Percentiles rank a stretch among this genome's conserved stretches.
phyloP scores from a whole-genome alignment of 2,888 invertebrate species.

The Ormyrus nitidulus region DNA sequence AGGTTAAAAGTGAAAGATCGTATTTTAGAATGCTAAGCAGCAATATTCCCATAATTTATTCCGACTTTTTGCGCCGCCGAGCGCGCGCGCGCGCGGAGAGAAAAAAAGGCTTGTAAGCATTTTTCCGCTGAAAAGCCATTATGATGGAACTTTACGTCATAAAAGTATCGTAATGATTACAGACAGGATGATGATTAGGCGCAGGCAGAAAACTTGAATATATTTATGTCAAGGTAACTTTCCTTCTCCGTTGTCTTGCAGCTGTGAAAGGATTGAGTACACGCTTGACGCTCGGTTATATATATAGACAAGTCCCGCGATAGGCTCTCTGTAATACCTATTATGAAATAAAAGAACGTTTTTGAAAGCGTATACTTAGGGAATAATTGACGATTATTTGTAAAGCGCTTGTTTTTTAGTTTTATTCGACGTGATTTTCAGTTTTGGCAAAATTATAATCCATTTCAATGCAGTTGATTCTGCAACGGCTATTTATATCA shows the following conservation, averaged over 20 bases:
- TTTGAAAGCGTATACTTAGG: no score
- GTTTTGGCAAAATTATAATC: no score
- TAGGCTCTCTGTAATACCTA: background rate
- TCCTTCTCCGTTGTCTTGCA: slow-evolving; percentile 46
- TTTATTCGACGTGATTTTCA: no score
- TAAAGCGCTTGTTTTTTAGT: no score
- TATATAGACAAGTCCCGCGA: slow-evolving; percentile 13
- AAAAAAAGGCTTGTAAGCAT: slow-evolving; percentile 5
- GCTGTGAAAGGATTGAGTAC: slow-evolving; percentile 51
- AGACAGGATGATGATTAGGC: slow-evolving; percentile 34
- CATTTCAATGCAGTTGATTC: no score
- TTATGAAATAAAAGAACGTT: no score
- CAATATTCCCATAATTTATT: no score
- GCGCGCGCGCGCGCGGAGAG: background rate
- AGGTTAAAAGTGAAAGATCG: no score
- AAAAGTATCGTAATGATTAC: slow-evolving; percentile 41
- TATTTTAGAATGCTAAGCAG: no score
- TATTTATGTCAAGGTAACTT: slow-evolving; percentile 55
- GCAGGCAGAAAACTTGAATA: slow-evolving; percentile 48
- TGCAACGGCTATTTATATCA: no score
- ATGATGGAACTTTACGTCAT: slow-evolving; percentile 34
- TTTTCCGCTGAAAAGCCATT: slow-evolving; percentile 18
- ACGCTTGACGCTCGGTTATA: slow-evolving; percentile 10
- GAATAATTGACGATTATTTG: no score
- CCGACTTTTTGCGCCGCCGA: background rate